Evolutionary conservation across 2,113 vertebrate species (phyloP), one percentile per base, ranked within the genome.

Genomic region (Kryptolebias marmoratus): DNA sequence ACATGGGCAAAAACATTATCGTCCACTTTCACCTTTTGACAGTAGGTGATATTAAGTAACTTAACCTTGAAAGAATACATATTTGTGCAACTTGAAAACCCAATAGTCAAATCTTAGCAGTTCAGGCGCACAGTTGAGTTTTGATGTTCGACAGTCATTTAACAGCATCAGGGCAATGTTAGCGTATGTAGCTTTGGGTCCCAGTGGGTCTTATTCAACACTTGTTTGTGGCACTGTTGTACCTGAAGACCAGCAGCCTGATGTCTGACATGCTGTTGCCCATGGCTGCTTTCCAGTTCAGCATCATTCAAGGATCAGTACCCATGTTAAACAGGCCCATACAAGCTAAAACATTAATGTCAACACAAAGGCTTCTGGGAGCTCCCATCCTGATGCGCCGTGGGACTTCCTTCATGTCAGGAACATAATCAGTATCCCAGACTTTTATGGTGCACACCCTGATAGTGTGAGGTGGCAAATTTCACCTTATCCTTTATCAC

Each of bases 281-380:
- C 81, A 90, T 94, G 93, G 94, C 91, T 85, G 86, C 85, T 85
- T 89, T 91, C 90, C 90, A 93, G 90, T 81, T 77, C 84, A 68
- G 83, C 90, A 71, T 86, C 81, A 86, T 87, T 60, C 77, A 49
- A 73, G 84, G 85, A 83, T 86, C 67, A 68, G 79, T 74, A 71
- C 79, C 39, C 58, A 60, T 88, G 87, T 90, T 79, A 81, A 90
- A 89, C 91, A 86, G 84, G 79, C 90, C 86, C 87, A 77, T 62
- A 66, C 83, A 50, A 71, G 64, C 89, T 94, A 81, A 94, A 94
- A 94, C 80, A 94, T 94, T 94, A 94, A 94, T 94, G 93, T 32
- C 5, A 54, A 92, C 89, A 92, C 74, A 75, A 65, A 81, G 83
- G 68, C 77, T 57, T 64, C 59, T 54, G 27, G 63, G 69, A 67